A percentile compares a stretch with the other conserved stretches of the same genome.
Conservation (phyloP, 2,113 vertebrate genomes). For the Myxocyprinus asiaticus region DNA sequence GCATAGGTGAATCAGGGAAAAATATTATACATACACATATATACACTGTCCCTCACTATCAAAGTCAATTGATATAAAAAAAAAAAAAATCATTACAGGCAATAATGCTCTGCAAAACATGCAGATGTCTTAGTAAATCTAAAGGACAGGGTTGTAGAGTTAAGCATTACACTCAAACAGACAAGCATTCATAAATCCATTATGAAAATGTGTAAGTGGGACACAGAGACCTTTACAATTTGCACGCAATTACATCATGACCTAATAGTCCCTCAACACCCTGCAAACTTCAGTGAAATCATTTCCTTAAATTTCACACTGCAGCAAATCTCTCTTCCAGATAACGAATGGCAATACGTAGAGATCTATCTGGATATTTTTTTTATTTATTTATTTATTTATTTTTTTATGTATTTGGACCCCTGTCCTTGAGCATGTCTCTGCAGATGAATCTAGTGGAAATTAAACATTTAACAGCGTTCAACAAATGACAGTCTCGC, state of each 20-base stretch:
- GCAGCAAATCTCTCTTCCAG: conserved; percentile 4
- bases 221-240: conserved; percentile 44
- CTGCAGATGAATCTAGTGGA: conserved; percentile 35
- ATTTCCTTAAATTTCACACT: conserved; percentile 46
- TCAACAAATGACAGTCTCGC: conserved; percentile 37
- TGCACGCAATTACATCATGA: conserved; percentile 61
- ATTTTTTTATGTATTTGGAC: conserved; percentile 43
- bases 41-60: no score
- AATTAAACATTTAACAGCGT: conserved; percentile 57
- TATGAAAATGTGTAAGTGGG: conserved; percentile 41
- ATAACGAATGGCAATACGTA: conserved; percentile 34
- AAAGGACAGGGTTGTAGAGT: conserved; percentile 9
- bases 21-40: no score
- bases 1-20: no score
- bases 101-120: neutral
- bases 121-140: neutral
- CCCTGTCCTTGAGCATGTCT: conserved; percentile 52
- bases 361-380: conserved; percentile 32
- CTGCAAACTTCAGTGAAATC: conserved; percentile 44
- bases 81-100: neutral
- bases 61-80: no score
- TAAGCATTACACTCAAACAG: conserved; percentile 43
- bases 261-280: conserved; percentile 45
- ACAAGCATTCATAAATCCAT: conserved; percentile 37
- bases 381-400: conserved; percentile 42